Conservation (phyloP, 2,113 vertebrate species). For the Enhydra lutris region DNA sequence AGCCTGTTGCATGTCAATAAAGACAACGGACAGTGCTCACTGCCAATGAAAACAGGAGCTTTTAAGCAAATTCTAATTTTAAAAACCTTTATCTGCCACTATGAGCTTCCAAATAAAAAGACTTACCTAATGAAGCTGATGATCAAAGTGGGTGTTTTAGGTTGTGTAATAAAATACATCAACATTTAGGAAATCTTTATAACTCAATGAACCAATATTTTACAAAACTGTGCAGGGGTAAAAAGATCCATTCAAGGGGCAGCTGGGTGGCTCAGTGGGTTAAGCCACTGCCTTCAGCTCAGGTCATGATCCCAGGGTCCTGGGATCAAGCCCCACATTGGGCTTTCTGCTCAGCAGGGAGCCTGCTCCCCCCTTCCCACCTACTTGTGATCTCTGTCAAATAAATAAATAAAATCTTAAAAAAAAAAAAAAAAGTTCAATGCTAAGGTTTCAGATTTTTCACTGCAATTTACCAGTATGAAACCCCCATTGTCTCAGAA, state of each 20-base stretch:
- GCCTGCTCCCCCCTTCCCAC: too few species aligned
- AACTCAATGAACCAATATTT: not conserved
- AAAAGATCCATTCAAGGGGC: not conserved
- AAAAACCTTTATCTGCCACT: not conserved
- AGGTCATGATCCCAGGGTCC: too few species aligned
- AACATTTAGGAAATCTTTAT: not conserved
- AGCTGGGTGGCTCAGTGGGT: too few species aligned
- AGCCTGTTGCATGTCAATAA: not conserved
- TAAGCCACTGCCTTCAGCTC: too few species aligned
- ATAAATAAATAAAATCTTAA: too few species aligned
- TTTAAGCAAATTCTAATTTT: not conserved
- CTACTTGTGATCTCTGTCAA: too few species aligned
- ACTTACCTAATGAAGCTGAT: not conserved
- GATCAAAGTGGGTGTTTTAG: not conserved
- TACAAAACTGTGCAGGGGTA: not conserved
- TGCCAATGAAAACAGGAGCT: not conserved
- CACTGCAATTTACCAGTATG: not conserved
- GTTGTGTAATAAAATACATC: not conserved
- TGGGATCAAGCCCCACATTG: too few species aligned
- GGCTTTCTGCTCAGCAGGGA: too few species aligned
- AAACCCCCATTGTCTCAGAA: not conserved
- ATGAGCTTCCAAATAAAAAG: not conserved
- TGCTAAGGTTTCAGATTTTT: not conserved
- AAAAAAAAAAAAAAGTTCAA: not conserved
- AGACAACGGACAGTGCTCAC: not conserved